A percentile compares a stretch with the other conserved stretches of the same genome.
phyloP scores from a whole-genome alignment of 2,888 invertebrate species.

The Chelonus formosanus region DNA sequence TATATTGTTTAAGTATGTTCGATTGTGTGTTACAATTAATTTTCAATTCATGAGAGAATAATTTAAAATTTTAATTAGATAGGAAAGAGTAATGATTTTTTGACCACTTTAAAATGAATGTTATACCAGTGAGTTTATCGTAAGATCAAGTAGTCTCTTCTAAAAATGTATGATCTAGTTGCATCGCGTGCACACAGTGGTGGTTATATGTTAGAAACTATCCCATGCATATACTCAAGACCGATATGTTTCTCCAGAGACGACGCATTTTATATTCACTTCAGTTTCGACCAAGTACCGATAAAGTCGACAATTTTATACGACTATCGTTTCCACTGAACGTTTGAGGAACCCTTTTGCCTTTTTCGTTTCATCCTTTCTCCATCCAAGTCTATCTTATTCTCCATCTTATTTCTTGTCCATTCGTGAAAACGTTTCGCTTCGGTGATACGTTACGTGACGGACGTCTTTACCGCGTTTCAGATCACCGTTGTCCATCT shows the following conservation, averaged over 20 bases:
- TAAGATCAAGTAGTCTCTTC: background rate
- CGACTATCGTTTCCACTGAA: constrained; percentile 37
- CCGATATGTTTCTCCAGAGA: constrained; percentile 40
- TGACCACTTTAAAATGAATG: no score
- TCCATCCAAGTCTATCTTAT: constrained; percentile 3
- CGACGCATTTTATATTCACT: constrained; percentile 49
- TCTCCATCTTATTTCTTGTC: constrained; percentile 24
- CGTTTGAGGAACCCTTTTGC: constrained; percentile 30
- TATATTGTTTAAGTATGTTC: no score
- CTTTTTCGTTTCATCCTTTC: constrained; percentile 19
- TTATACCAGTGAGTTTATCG: no score
- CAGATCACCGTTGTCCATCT: constrained; percentile 35
- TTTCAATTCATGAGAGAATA: no score
- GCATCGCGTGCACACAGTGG: constrained; percentile 19
- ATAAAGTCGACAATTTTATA: constrained; percentile 50
- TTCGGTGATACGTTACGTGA: constrained; percentile 34
- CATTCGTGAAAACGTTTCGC: constrained; percentile 31
- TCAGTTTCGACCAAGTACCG: constrained; percentile 47
- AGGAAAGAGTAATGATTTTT: no score
- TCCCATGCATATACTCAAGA: constrained; percentile 26
- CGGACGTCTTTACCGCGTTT: constrained; percentile 35
- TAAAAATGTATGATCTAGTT: constrained; percentile 17
- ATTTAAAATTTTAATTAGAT: no score
- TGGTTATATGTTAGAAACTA: constrained; percentile 6
- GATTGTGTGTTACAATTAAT: no score